Percentiles rank a stretch among this genome's conserved stretches.
phyloP scores from a whole-genome alignment of 2,797 vertebrate species.

The Lerista edwardsae region DNA sequence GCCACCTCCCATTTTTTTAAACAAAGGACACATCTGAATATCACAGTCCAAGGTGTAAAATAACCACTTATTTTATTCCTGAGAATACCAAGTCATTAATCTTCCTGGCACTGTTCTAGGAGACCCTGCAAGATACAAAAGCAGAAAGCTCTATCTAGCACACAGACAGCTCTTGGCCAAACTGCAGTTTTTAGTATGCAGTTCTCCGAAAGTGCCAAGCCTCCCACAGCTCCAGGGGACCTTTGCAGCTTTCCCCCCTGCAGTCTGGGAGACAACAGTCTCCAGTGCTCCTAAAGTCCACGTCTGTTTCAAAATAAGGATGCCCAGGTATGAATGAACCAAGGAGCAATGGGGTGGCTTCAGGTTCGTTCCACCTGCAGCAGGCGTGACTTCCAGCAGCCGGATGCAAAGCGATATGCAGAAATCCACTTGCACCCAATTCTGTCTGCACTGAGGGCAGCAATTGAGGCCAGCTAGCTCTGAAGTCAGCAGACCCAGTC shows the following conservation, averaged over 20 bases:
- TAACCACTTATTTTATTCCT: neutral
- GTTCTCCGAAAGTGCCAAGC: neutral
- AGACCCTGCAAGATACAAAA: neutral
- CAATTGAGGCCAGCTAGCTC: neutral
- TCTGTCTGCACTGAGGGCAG: neutral
- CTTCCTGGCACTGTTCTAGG: neutral
- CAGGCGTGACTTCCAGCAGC: neutral
- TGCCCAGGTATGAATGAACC: too few relatives aligned
- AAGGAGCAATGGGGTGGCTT: neutral
- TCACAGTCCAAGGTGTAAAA: too few relatives aligned
- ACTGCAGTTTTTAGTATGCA: neutral
- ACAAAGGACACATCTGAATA: neutral
- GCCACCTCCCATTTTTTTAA: too few relatives aligned
- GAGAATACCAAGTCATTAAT: neutral
- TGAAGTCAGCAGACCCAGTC: neutral
- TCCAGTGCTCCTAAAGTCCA: too few relatives aligned
- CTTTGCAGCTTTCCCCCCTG: neutral
- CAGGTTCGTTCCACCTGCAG: neutral
- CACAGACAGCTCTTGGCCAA: neutral
- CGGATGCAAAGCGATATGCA: neutral
- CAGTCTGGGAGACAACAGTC: neutral
- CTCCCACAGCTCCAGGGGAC: neutral
- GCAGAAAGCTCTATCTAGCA: neutral
- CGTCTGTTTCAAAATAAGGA: neutral
- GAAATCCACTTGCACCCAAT: neutral